Percentiles rank a stretch among this genome's conserved stretches.
Evolutionary conservation across 2,888 invertebrate species (phyloP).

Genomic region (Altica lythri): DNA sequence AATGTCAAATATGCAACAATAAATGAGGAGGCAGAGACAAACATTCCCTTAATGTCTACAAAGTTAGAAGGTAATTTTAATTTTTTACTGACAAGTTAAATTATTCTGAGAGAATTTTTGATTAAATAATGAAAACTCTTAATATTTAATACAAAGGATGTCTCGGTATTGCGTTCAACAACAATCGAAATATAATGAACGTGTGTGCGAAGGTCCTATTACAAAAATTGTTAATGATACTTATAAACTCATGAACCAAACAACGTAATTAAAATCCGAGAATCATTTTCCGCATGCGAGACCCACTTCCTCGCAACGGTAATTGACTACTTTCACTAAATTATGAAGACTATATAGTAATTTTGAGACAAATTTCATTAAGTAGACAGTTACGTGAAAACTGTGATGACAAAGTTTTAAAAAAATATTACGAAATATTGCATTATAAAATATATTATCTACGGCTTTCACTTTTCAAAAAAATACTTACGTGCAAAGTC

Average conservation of each 20-base stretch:
- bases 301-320: conserved; percentile 26
- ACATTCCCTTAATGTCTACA: no score
- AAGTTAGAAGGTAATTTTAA: no score
- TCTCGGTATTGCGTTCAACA: no score
- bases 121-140: no score
- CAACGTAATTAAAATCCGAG: conserved; percentile 2
- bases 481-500: conserved; percentile 1
- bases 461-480: conserved; percentile 27
- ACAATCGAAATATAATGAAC: no score
- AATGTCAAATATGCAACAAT: no score
- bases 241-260: conserved; percentile 16
- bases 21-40: no score
- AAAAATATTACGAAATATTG: conserved; percentile 23
- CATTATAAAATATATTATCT: conserved; percentile 18
- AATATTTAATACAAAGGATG: no score
- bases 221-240: no score
- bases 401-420: conserved; percentile 18
- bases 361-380: conserved; percentile 26
- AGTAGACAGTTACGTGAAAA: conserved; percentile 25
- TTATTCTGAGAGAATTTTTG: no score
- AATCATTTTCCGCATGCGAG: conserved; percentile 20
- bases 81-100: no score
- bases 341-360: conserved; percentile 23
- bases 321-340: conserved; percentile 29
- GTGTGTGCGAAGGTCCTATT: no score